phyloP scores from a whole-genome alignment of 2,888 invertebrate genomes.

The Piscicola geometra region DNA sequence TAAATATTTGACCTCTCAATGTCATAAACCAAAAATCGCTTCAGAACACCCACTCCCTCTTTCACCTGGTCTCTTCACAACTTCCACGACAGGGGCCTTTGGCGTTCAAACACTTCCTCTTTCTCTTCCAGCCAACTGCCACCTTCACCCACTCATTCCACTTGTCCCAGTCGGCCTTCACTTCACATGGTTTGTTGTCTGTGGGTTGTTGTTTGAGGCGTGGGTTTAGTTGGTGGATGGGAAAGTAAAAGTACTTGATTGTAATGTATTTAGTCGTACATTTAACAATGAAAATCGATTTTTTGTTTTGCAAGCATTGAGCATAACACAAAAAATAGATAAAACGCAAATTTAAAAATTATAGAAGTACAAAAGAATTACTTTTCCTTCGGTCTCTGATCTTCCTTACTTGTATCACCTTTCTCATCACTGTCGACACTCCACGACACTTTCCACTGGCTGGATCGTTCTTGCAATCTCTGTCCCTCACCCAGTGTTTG shows the following conservation, averaged over 20 bases:
- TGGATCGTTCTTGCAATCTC: slow-evolving; percentile 15
- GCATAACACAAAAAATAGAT: too few relatives aligned
- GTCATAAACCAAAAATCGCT: too few relatives aligned
- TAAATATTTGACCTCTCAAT: too few relatives aligned
- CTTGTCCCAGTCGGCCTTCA: neutral
- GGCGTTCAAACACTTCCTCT: neutral
- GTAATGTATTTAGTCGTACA: too few relatives aligned
- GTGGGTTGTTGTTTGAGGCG: too few relatives aligned
- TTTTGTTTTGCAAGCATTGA: too few relatives aligned
- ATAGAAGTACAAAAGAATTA: neutral
- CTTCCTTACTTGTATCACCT: neutral
- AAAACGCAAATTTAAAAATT: neutral
- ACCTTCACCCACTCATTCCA: slow-evolving; percentile 12
- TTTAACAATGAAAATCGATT: too few relatives aligned
- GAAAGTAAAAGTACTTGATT: too few relatives aligned
- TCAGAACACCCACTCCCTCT: too few relatives aligned
- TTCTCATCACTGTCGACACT: neutral
- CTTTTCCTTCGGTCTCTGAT: neutral
- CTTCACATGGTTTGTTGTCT: neutral
- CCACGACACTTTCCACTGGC: slow-evolving; percentile 10
- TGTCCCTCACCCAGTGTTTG: slow-evolving; percentile 14
- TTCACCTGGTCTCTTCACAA: neutral
- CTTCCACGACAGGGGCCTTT: slow-evolving; percentile 15
- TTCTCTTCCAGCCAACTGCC: neutral
- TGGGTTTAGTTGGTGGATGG: too few relatives aligned